Conservation (phyloP, 2,888 invertebrate species). For the Caenorhabditis becei region DNA sequence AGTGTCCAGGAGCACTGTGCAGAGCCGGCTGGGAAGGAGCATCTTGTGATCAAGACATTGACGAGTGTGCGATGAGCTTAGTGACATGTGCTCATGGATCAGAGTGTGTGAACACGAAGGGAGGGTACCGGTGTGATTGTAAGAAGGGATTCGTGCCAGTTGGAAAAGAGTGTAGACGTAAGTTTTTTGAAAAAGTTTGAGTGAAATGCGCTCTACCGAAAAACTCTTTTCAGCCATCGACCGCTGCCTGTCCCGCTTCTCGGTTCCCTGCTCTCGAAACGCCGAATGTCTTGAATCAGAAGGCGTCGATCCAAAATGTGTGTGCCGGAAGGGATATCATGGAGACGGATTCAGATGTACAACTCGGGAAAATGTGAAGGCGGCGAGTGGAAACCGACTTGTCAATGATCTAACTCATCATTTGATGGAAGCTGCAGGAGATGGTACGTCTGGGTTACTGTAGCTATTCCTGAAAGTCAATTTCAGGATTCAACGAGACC, state of each 20-base stretch:
- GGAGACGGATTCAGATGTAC: conserved; percentile 75
- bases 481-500: conserved; percentile 11
- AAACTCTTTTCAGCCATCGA: conserved; percentile 45
- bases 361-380: conserved; percentile 30
- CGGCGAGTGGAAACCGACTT: conserved; percentile 26
- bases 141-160: conserved; percentile 71
- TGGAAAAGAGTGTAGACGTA: conserved; percentile 76
- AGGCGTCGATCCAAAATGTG: conserved; percentile 65
- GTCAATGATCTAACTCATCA: conserved; percentile 38
- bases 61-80: conserved; percentile 88
- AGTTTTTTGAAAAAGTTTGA: conserved; percentile 1
- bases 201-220: no score
- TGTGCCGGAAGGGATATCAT: conserved; percentile 73
- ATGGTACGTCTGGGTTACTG: no score
- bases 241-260: conserved; percentile 68
- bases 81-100: conserved; percentile 89
- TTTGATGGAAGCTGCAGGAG: conserved; percentile 36
- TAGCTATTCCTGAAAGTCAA: no score
- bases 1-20: conserved; percentile 75
- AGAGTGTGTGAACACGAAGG: conserved; percentile 89
- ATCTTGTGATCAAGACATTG: conserved; percentile 86
- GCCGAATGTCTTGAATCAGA: conserved; percentile 70
- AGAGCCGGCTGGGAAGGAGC: conserved; percentile 75
- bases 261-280: conserved; percentile 70
- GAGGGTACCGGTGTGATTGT: conserved; percentile 85